These are phyloP conservation scores for Panthera tigris DNA, from an alignment of 2,113 vertebrate genomes.

Conservation along the genomic window DNA sequence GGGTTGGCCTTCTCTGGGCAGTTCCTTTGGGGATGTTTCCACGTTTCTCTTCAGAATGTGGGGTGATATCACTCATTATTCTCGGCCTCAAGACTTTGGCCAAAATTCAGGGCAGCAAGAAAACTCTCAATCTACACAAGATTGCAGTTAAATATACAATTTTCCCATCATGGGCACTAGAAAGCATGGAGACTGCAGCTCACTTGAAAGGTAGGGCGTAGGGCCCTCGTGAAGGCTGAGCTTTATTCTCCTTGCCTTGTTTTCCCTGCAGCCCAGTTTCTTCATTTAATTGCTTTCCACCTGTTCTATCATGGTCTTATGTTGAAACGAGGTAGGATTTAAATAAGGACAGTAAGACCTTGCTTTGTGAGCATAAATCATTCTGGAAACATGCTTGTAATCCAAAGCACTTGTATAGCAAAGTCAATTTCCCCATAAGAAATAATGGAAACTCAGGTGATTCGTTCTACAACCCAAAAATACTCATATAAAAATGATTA, in stretches of 20 bases:
- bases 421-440: too few species aligned
- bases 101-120: not conserved
- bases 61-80: not conserved
- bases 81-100: not conserved
- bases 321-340: not conserved
- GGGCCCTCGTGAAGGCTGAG: not conserved
- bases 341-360: not conserved
- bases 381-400: too few species aligned
- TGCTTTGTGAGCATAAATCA: too few species aligned
- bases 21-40: not conserved
- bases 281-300: not conserved
- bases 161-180: not conserved
- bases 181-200: not conserved
- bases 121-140: not conserved
- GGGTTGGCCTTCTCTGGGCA: not conserved
- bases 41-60: not conserved
- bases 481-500: too few species aligned
- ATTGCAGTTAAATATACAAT: not conserved
- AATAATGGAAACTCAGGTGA: too few species aligned
- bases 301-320: not conserved
- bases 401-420: too few species aligned
- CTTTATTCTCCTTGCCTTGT: not conserved
- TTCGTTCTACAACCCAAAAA: too few species aligned
- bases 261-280: not conserved
- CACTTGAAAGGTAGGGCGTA: fast-evolving